phyloP scores from a whole-genome alignment of 2,113 vertebrate species.

The Beaufortia kweichowensis region DNA sequence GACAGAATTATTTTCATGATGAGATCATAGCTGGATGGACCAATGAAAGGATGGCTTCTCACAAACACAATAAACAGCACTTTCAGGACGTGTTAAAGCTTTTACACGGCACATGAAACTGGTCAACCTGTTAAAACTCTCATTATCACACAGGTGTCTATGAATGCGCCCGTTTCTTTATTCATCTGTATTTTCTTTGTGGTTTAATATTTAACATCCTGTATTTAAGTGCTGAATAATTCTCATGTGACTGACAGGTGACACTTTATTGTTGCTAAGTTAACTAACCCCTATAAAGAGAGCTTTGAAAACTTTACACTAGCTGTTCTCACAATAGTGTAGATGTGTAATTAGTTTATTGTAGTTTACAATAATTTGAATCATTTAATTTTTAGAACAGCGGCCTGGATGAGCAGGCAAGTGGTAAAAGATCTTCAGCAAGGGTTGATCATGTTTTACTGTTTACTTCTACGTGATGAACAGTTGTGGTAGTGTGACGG shows the following conservation, averaged over 20 bases:
- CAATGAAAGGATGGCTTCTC: slow-evolving; percentile 20
- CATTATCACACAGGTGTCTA: too few relatives aligned
- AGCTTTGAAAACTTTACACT: background rate
- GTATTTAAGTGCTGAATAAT: slow-evolving; percentile 17
- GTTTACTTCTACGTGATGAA: too few relatives aligned
- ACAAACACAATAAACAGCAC: background rate
- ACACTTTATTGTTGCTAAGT: slow-evolving; percentile 7
- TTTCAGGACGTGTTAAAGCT: background rate
- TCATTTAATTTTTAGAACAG: too few relatives aligned
- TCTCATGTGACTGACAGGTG: slow-evolving; percentile 46
- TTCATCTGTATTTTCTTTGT: background rate
- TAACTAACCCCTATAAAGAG: background rate
- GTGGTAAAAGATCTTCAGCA: too few relatives aligned
- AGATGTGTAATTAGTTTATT: too few relatives aligned
- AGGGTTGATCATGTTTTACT: too few relatives aligned
- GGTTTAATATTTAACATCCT: slow-evolving; percentile 51
- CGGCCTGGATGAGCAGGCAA: too few relatives aligned
- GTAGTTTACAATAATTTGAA: too few relatives aligned
- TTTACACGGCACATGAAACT: too few relatives aligned
- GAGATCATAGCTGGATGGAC: slow-evolving; percentile 1
- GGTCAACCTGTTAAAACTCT: too few relatives aligned
- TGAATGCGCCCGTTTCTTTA: background rate
- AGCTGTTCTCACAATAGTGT: too few relatives aligned
- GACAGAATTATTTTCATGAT: slow-evolving; percentile 47
- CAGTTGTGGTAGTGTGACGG: too few relatives aligned